Conservation (phyloP, 2,113 vertebrate species). For the Leptobrachium ailaonicum region DNA sequence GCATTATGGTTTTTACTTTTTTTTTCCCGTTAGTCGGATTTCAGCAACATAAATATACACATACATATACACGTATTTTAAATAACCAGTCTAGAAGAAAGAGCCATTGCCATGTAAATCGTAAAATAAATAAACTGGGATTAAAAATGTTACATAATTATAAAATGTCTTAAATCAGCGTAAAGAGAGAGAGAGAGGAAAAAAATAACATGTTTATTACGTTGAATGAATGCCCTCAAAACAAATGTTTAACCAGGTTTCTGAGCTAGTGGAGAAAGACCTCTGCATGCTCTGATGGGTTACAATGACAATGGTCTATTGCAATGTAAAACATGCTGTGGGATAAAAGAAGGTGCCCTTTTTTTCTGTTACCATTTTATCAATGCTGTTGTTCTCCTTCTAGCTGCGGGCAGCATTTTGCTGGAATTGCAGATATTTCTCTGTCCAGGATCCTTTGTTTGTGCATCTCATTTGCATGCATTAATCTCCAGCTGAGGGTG, state of each 20-base stretch:
- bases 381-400: slow-evolving; percentile 92
- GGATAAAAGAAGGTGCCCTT: slow-evolving; percentile 80
- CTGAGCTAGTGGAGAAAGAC: slow-evolving; percentile 62
- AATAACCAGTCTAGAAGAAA: background rate
- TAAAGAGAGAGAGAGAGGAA: slow-evolving; percentile 1
- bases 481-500: slow-evolving; percentile 88
- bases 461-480: slow-evolving; percentile 99
- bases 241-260: slow-evolving; percentile 78
- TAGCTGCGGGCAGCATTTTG: slow-evolving; percentile 82
- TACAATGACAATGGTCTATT: slow-evolving; percentile 77
- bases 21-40: background rate
- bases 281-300: slow-evolving; percentile 70
- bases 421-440: slow-evolving; percentile 83
- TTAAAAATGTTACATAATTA: slow-evolving; percentile 48
- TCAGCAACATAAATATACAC: background rate
- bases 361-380: slow-evolving; percentile 89
- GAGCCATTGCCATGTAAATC: background rate
- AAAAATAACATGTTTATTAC: slow-evolving; percentile 61
- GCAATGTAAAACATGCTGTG: slow-evolving; percentile 78
- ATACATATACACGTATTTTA: background rate
- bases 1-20: background rate
- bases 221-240: slow-evolving; percentile 71
- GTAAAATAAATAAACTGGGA: slow-evolving; percentile 9
- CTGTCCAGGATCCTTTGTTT: slow-evolving; percentile 84
- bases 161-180: slow-evolving; percentile 40